Evolutionary conservation across 1,140 invertebrate species (phyloP).

Genomic region (Drosophila lacertosa): DNA sequence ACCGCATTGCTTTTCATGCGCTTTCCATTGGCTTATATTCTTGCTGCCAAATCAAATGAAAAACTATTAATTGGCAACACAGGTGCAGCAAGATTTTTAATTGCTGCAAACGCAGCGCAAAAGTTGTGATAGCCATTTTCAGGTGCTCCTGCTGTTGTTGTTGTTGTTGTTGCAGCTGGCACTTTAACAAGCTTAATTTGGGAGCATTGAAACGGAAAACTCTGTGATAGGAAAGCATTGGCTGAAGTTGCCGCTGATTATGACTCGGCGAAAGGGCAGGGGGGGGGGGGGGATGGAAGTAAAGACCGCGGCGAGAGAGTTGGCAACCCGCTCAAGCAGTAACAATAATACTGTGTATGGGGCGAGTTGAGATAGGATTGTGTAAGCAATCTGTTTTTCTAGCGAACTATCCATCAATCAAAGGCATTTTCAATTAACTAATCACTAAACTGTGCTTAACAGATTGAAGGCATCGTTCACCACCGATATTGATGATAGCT

Average conservation of each 20-base stretch:
- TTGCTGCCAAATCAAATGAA: conserved; percentile 48
- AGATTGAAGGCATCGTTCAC: conserved; percentile 10
- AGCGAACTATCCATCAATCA: conserved; percentile 33
- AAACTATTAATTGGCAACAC: conserved; percentile 76
- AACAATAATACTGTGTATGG: not conserved
- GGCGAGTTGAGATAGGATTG: conserved; percentile 6
- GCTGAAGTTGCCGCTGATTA: conserved; percentile 13
- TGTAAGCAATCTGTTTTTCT: conserved; percentile 18
- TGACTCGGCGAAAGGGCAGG: conserved; percentile 7
- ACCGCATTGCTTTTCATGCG: conserved; percentile 17
- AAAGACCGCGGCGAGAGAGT: not conserved
- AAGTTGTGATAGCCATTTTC: conserved; percentile 43
- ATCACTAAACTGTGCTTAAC: conserved; percentile 38
- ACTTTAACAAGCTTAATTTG: conserved; percentile 53
- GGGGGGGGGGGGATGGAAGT: not conserved
- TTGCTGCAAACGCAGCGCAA: conserved; percentile 66
- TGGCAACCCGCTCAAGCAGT: not conserved
- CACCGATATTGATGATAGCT: conserved; percentile 2
- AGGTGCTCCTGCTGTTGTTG: conserved; percentile 21
- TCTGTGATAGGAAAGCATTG: conserved; percentile 44
- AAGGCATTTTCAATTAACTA: conserved; percentile 35
- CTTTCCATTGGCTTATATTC: conserved; percentile 20
- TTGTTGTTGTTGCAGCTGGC: conserved; percentile 30
- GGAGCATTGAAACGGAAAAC: conserved; percentile 65
- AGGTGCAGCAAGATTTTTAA: conserved; percentile 62